These are phyloP conservation scores for Tenthredo mesomela DNA, from an alignment of 2,888 invertebrate species.

Conservation along the genomic window DNA sequence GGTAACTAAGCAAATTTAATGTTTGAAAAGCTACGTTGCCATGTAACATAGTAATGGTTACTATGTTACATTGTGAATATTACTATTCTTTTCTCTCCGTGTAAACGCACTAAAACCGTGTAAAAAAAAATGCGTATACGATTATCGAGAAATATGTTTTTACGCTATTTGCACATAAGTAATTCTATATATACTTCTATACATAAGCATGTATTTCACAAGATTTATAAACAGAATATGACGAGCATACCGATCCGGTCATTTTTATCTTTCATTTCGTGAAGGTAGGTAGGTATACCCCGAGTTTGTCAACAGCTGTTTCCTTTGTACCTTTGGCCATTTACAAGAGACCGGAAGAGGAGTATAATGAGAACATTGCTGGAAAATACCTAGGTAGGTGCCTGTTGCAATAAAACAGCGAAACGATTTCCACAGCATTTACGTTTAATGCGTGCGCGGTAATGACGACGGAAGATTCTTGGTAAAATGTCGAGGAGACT, in stretches of 20 bases:
- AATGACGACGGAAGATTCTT: background rate
- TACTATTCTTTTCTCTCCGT: too few species aligned
- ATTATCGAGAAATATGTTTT: background rate
- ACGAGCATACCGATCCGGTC: background rate
- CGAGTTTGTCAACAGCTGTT: constrained; percentile 39
- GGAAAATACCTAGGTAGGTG: constrained; percentile 17
- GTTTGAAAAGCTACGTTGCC: too few species aligned
- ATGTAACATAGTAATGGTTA: too few species aligned
- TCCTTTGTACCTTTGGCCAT: background rate
- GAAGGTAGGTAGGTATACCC: background rate
- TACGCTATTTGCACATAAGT: background rate
- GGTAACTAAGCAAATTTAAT: too few species aligned
- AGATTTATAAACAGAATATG: background rate
- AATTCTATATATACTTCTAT: background rate
- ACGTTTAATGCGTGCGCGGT: background rate
- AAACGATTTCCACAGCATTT: background rate
- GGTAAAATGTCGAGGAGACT: background rate
- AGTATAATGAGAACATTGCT: constrained; percentile 13
- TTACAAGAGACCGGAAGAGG: constrained; percentile 1
- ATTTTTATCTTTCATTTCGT: background rate
- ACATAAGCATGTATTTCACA: background rate
- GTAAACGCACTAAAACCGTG: background rate
- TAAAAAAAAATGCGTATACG: constrained; percentile 2
- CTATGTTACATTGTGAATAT: too few species aligned
- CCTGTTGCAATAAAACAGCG: constrained; percentile 29